A percentile compares a stretch with the other conserved stretches of the same genome.
phyloP scores from a whole-genome alignment of 2,888 invertebrate species.

The Drosophila rubida region DNA sequence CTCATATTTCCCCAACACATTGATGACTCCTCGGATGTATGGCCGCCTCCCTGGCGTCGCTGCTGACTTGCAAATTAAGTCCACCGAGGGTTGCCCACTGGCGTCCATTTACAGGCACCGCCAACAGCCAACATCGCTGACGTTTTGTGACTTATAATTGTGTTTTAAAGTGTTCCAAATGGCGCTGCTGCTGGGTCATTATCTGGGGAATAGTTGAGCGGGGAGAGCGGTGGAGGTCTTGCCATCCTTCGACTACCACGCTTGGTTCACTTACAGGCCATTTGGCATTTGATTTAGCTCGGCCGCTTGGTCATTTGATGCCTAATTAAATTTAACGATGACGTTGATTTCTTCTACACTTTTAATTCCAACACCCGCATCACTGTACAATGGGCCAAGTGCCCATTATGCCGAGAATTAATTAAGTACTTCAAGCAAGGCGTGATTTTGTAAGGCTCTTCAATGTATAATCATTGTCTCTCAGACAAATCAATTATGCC shows the following conservation, averaged over 20 bases:
- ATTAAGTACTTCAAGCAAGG: not conserved
- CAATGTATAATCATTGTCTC: too few species aligned
- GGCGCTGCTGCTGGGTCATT: not conserved
- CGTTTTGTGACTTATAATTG: slow-evolving; percentile 77
- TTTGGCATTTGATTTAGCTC: slow-evolving; percentile 79
- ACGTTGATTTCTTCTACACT: slow-evolving; percentile 58
- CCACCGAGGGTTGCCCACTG: slow-evolving; percentile 71
- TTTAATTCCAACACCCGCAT: slow-evolving; percentile 2
- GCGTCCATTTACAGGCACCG: slow-evolving; percentile 65
- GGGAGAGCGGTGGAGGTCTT: not conserved
- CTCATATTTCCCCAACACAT: slow-evolving; percentile 23
- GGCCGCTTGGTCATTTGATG: slow-evolving; percentile 80
- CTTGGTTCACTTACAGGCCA: slow-evolving; percentile 73
- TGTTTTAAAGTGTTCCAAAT: slow-evolving; percentile 69
- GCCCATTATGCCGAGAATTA: not conserved
- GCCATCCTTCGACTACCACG: slow-evolving; percentile 11
- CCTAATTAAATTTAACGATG: slow-evolving; percentile 83
- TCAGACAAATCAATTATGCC: too few species aligned
- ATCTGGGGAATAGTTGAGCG: not conserved
- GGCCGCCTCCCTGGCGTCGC: slow-evolving; percentile 68
- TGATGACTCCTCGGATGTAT: slow-evolving; percentile 46
- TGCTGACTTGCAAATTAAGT: slow-evolving; percentile 71
- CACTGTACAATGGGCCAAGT: not conserved
- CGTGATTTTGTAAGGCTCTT: too few species aligned
- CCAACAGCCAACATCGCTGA: slow-evolving; percentile 53